Conservation (phyloP, 2,113 vertebrate species). For the Hydropotes inermis region DNA sequence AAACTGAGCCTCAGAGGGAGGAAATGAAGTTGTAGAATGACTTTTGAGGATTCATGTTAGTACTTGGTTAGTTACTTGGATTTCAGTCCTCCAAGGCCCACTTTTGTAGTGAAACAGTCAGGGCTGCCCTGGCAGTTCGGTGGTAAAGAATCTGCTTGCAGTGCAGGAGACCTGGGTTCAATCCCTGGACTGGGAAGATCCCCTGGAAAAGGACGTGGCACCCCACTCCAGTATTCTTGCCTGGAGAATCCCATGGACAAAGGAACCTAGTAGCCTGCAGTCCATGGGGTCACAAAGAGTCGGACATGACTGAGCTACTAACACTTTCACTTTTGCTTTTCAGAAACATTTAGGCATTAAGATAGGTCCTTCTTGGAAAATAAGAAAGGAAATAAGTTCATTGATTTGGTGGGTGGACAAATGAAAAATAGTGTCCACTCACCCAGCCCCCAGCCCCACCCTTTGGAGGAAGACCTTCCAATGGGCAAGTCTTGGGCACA, state of each 20-base stretch:
- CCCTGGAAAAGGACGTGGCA: not conserved
- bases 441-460: not conserved
- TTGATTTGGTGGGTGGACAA: not conserved
- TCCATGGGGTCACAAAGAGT: not conserved
- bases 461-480: not conserved
- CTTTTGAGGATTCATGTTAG: not conserved
- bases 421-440: not conserved
- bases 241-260: not conserved
- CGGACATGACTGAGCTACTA: not conserved
- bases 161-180: not conserved
- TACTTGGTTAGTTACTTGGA: not conserved
- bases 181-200: not conserved
- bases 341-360: not conserved
- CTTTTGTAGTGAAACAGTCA: not conserved
- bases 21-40: not conserved
- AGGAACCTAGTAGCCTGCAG: not conserved
- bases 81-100: not conserved
- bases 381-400: not conserved
- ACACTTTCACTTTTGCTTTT: not conserved
- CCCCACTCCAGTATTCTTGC: not conserved
- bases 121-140: not conserved
- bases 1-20: not conserved
- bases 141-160: not conserved
- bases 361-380: not conserved
- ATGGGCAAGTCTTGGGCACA: not conserved